phyloP scores from a whole-genome alignment of 2,113 vertebrate species.

The Ailurus styani region DNA sequence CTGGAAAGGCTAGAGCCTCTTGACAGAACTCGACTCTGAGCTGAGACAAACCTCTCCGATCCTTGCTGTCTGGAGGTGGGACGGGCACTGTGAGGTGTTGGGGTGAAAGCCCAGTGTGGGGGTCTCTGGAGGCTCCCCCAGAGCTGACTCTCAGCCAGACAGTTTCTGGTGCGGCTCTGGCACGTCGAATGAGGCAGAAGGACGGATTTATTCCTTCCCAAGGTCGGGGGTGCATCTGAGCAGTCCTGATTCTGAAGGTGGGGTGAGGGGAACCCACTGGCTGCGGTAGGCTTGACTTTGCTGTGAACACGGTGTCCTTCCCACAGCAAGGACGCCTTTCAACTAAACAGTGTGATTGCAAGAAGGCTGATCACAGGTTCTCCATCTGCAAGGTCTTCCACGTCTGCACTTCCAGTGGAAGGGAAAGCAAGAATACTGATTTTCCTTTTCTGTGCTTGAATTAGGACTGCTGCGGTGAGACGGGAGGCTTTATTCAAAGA shows the following conservation, averaged over 20 bases:
- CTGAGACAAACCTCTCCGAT: rapidly evolving
- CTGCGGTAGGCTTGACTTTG: rapidly evolving
- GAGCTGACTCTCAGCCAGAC: no score
- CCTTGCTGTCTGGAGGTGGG: background rate
- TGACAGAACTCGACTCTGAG: background rate
- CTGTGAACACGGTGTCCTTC: background rate
- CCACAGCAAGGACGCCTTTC: background rate
- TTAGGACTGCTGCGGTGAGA: background rate
- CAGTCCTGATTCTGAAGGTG: background rate
- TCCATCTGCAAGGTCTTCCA: background rate
- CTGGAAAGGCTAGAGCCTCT: background rate
- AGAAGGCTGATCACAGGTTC: background rate
- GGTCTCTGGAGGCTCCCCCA: background rate
- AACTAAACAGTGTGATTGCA: background rate
- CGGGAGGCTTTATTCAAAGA: background rate
- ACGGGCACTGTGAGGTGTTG: background rate
- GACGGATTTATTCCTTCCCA: background rate
- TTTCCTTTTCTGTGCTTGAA: background rate
- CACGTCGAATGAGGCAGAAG: background rate
- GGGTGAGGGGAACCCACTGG: background rate
- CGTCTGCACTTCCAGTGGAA: background rate
- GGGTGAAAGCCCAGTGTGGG: background rate
- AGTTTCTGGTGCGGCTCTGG: background rate
- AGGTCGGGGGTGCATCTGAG: no score
- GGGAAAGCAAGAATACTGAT: background rate